Evolutionary conservation across 2,888 invertebrate genomes (phyloP), one percentile per base, ranked within the genome.

Genomic region (Eupithecia abbreviata): DNA sequence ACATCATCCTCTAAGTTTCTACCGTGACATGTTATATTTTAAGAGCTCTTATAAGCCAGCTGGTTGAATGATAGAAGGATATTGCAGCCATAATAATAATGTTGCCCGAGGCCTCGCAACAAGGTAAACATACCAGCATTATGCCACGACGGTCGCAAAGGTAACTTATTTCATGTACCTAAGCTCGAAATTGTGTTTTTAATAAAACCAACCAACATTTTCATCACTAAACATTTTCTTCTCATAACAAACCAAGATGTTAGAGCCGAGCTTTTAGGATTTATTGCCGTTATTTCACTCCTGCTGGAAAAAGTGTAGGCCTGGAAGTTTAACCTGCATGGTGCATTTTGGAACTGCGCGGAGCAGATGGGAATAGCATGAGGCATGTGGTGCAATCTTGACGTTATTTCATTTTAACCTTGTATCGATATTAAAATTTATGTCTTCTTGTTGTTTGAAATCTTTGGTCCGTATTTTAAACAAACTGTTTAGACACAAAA

Each of bases 221-320:
- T 73, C 66, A 76, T 76, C 18, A 71, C 65, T 72, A 66, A 65
- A 72, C 65, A 6, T 45, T 73, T 73, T 73, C 67, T 55, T 77
- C 65, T 71, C 42, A 58, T 70, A 72, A 75, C 66, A 77, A 67
- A 77, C 55, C 65, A 3, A 68, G 68, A 77, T 74, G 51, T 73
- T 76, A 55, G 68, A 45, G 68, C 45, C 51, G 41, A 41, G 77
- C 77, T 68, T 55, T 58, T 62, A 67, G 43, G 75, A 73, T 71
- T 75, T 75, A 77, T 75, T 75, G 71, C 43, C 47, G 74, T 72
- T 75, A 62, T 73, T 75, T 75, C 68, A 73, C 43, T 62, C 65
- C 41, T 66, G 47, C 12, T 49, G 30, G 47, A 42, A 7, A 3
- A 42, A 49, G 45, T 68, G 45, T 42, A 66, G 42, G 45, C 68